Evolutionary conservation across 2,888 invertebrate species (phyloP), one percentile per base, ranked within the genome.

Genomic region (Oasisia sp.): DNA sequence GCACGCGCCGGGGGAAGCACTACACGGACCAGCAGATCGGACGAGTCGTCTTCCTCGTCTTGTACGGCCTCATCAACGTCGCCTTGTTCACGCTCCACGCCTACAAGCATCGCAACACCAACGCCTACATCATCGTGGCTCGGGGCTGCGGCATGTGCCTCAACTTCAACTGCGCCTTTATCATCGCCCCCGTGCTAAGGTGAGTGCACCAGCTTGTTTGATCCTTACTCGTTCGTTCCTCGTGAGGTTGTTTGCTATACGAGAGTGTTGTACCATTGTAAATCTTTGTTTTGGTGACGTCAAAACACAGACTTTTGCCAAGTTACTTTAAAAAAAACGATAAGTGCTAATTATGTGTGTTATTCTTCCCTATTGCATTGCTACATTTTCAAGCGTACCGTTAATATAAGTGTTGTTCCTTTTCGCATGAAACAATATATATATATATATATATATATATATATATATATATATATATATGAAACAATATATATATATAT

Each of bases 211-310:
- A 27, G 91, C 0, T 93, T 32, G 96, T 97, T 1, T 96, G 97
- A 4, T 98, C 98, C 95, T 97, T 97, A 92, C 98, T 97, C 94
- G 97, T 98, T 50, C 98, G 98, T 93, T 95, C 98, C 91, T 99
- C 99, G 0, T 97, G 99, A 95, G 98, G 98, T 91, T 98, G 98
- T 96, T 99, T 99, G 98, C 96, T 97, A 97, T 94, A 94, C 91
- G 97, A 99, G 8, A 99, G 99, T 97, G 99, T 99, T 96, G 98
- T 98, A 96, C 98, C 98, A 95, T 97, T 98, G 94, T 98, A 99
- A 97, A 97, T 98, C 2, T 96, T 99, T 93, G 98, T 99, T 0
- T 97, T 99, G 92, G 98, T 99, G 98, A 97, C 99, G 93, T 97
- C n/a, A 99, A n/a, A 98, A 98, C 94, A 98, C 98, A 19, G 58